These are phyloP conservation scores for Spizella passerina DNA, from an alignment of 2,797 vertebrate species.

Conservation along the genomic window DNA sequence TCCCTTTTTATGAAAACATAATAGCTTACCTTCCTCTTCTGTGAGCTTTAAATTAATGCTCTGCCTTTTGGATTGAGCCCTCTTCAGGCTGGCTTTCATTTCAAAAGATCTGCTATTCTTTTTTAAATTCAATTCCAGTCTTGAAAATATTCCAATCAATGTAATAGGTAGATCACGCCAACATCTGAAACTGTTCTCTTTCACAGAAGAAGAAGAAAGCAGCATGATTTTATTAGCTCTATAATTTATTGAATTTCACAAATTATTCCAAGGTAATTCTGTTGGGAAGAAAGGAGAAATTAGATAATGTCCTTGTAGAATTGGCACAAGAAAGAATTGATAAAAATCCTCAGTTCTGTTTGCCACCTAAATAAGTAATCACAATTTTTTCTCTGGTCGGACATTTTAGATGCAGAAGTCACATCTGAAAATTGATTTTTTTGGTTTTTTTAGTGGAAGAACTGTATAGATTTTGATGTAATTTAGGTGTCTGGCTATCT, in stretches of 20 bases:
- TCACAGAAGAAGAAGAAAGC: background rate
- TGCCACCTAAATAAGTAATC: background rate
- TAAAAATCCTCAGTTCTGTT: background rate
- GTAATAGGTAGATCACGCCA: background rate
- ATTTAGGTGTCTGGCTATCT: background rate
- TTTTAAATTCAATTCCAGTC: background rate
- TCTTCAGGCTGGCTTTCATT: background rate
- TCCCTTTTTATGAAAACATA: background rate
- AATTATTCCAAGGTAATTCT: slow-evolving; percentile 2
- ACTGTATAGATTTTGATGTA: background rate
- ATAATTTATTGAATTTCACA: background rate
- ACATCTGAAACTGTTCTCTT: background rate
- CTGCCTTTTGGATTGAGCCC: background rate
- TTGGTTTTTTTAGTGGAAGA: background rate
- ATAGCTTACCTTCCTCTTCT: background rate
- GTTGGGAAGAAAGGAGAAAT: slow-evolving; percentile 23
- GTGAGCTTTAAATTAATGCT: background rate
- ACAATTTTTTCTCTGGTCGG: background rate
- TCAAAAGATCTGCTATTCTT: background rate
- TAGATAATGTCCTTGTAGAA: background rate
- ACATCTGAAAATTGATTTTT: background rate
- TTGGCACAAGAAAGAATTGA: background rate
- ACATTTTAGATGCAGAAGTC: background rate
- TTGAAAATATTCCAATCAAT: background rate
- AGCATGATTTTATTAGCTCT: background rate